Evolutionary conservation across 2,113 vertebrate genomes (phyloP).

Genomic region (Oplegnathus fasciatus): DNA sequence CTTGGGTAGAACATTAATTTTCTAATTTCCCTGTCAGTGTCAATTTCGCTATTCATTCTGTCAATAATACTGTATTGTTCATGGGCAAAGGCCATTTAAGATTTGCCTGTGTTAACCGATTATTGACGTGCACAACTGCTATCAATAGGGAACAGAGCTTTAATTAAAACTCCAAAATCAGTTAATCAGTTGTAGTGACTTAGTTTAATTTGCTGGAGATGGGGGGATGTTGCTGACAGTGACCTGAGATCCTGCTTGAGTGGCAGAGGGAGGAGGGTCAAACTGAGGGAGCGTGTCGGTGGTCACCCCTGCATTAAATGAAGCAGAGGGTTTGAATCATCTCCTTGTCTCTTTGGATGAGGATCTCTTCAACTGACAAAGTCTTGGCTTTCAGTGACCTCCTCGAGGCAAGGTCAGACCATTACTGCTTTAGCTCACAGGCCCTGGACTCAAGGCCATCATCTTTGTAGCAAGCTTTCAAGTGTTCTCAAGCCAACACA

Average conservation of each 20-base stretch:
- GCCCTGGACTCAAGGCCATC: neutral
- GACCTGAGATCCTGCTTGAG: constrained; percentile 17
- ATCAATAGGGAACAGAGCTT: constrained; percentile 28
- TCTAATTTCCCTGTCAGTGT: constrained; percentile 68
- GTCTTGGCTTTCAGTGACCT: constrained; percentile 20
- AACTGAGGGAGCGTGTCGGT: constrained; percentile 30
- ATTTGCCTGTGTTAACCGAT: constrained; percentile 26
- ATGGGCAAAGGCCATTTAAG: constrained; percentile 28
- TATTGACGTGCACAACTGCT: constrained; percentile 29
- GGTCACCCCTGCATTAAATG: constrained; percentile 56
- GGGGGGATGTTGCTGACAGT: constrained; percentile 5
- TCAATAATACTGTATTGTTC: constrained; percentile 59
- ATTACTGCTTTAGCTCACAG: constrained; percentile 11
- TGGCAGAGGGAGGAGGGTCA: constrained; percentile 17
- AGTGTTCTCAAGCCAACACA: neutral
- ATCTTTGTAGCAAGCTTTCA: neutral
- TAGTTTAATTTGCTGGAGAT: constrained; percentile 23
- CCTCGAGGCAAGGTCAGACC: constrained; percentile 41
- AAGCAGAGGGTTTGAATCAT: constrained; percentile 67
- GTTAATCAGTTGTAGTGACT: constrained; percentile 19
- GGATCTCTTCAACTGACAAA: constrained; percentile 30
- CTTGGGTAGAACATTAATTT: constrained; percentile 65
- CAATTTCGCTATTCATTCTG: constrained; percentile 68
- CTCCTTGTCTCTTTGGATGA: constrained; percentile 61
- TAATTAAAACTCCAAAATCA: constrained; percentile 52